These are phyloP conservation scores for Crepidodera aurea DNA, from an alignment of 2,888 invertebrate genomes.

Conservation along the genomic window DNA sequence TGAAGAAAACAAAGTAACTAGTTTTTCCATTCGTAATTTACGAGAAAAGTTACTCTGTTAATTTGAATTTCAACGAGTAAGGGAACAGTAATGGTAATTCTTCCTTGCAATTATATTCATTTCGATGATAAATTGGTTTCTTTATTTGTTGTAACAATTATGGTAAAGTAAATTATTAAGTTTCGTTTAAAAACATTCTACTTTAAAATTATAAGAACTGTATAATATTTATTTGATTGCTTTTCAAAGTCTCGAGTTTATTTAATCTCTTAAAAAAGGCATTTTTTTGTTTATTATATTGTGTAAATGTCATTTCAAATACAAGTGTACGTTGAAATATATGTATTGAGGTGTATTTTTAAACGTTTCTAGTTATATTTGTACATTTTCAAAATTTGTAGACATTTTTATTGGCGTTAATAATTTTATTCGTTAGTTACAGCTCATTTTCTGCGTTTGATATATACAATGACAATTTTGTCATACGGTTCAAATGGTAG, in stretches of 20 bases:
- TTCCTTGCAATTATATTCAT: slow-evolving; percentile 14
- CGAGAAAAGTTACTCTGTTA: slow-evolving; percentile 17
- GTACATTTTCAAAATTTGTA: background rate
- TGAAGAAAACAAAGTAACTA: slow-evolving; percentile 20
- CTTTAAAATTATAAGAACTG: too few relatives aligned
- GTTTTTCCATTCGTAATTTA: slow-evolving; percentile 25
- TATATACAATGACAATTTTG: slow-evolving; percentile 21
- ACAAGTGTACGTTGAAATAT: too few relatives aligned
- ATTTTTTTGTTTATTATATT: too few relatives aligned
- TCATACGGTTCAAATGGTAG: slow-evolving; percentile 13
- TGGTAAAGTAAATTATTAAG: too few relatives aligned
- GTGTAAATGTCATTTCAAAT: too few relatives aligned
- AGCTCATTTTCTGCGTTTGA: slow-evolving; percentile 17
- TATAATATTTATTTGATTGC: too few relatives aligned
- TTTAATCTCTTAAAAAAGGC: too few relatives aligned
- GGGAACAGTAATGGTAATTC: slow-evolving; percentile 12
- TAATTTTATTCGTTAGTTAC: slow-evolving; percentile 2
- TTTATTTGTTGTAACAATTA: background rate
- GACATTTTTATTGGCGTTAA: background rate
- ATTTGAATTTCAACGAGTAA: slow-evolving; percentile 23
- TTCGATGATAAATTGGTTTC: background rate
- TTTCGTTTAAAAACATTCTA: too few relatives aligned
- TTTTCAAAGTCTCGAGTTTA: too few relatives aligned
- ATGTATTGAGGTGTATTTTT: too few relatives aligned
- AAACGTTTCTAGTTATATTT: too few relatives aligned